Evolutionary conservation across 2,888 invertebrate species (phyloP), one percentile per base, ranked within the genome.

Genomic region (Brenthis ino): DNA sequence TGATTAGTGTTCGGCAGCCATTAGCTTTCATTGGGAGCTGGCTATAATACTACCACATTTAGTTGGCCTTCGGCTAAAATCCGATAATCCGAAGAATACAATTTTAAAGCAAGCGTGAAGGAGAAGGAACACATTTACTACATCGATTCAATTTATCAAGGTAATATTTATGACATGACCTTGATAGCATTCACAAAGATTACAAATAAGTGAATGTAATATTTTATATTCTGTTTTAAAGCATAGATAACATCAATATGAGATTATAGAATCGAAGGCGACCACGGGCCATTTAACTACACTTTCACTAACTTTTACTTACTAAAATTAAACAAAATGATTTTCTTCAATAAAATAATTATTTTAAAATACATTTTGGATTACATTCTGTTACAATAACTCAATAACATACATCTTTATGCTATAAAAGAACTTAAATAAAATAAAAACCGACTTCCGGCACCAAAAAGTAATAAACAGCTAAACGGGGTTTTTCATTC

Each of bases 1-100:
- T 81, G 84, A 87, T 82, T 87, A 84, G 77, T 79, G 79, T 82
- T 81, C 79, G 85, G 88, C 90, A 82, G 92, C 92, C 92, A 92
- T 91, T 89, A 89, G 82, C 85, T 85, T 87, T 85, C 83, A 85
- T 85, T 82, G 78, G 77, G 79, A 78, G 81, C 79, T 76, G 73
- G 76, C 67, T 76, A 74, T 71, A 79, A 78, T 48, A 66, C 70
- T 71, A 71, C 68, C 68, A 79, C 80, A 79, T 79, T 77, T 60
- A 72, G 76, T 73, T 71, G 69, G 67, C 64, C 60, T 61, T 68
- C 65, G 16, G 47, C 69, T 71, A 14, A 20, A 69, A 73, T 60
- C 68, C 67, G 53, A 56, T 67, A 60, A n/a, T n/a, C 14, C 11
- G 56, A 53, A 47, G 16, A 11, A 60, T 67, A 57, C 3, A 8